These are phyloP conservation scores for Ictidomys tridecemlineatus DNA, from an alignment of 2,113 vertebrate species.

Conservation along the genomic window DNA sequence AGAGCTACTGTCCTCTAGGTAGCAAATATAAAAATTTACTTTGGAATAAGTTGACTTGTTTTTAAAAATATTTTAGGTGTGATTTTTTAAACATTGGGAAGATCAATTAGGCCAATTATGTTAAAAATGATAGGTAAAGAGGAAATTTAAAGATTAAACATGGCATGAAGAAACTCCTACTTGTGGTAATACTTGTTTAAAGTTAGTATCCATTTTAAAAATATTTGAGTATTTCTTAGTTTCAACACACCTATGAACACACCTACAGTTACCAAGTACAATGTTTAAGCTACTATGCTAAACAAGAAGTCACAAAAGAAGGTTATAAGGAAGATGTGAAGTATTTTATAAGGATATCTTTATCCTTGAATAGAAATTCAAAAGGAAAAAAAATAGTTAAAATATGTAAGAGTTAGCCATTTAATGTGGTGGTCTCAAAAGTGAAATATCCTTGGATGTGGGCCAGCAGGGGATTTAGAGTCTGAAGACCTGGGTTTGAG, in stretches of 20 bases:
- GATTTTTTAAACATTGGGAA: neutral
- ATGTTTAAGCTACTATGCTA: neutral
- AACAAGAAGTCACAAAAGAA: neutral
- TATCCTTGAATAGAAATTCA: constrained; percentile 41
- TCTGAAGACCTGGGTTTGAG: constrained; percentile 45
- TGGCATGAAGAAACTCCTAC: neutral
- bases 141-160: neutral
- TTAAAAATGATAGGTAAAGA: neutral
- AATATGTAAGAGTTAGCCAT: neutral
- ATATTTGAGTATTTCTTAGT: neutral
- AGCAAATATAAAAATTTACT: neutral
- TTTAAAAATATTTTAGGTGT: constrained; percentile 1
- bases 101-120: neutral
- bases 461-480: neutral
- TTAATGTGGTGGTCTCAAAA: neutral
- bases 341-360: constrained; percentile 9
- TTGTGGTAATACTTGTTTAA: constrained; percentile 30
- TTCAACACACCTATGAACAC: too few relatives aligned
- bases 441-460: neutral
- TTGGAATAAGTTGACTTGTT: neutral
- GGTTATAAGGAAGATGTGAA: neutral
- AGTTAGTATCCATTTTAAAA: neutral
- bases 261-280: neutral
- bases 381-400: constrained; percentile 15
- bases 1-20: neutral